These are phyloP conservation scores for Sebastolobus alascanus DNA, from an alignment of 2,797 vertebrate species.

Conservation along the genomic window DNA sequence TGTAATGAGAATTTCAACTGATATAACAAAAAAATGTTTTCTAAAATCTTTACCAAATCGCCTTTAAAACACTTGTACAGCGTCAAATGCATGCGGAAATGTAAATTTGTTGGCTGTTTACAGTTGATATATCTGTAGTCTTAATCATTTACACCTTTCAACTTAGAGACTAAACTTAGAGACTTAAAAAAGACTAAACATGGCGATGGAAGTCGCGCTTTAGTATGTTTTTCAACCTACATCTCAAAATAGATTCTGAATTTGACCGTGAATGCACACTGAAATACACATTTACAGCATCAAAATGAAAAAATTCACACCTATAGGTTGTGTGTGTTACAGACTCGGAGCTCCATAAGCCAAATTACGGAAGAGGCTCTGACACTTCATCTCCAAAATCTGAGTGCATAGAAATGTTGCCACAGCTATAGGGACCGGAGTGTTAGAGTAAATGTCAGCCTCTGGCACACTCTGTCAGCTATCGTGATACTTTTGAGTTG, in stretches of 20 bases:
- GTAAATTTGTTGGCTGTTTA: neutral
- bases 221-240: neutral
- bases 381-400: slow-evolving; percentile 50
- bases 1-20: no score
- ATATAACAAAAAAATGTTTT: no score
- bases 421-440: slow-evolving; percentile 48
- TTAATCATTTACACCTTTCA: neutral
- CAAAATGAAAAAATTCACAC: neutral
- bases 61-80: neutral
- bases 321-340: neutral
- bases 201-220: neutral
- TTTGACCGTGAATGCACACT: neutral
- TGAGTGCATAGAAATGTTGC: slow-evolving; percentile 44
- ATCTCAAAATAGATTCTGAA: neutral
- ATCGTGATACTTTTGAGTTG: slow-evolving; percentile 20
- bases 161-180: neutral
- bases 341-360: slow-evolving; percentile 18
- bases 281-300: neutral
- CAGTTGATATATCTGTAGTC: neutral
- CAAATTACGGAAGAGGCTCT: slow-evolving; percentile 26
- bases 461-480: slow-evolving; percentile 57
- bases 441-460: slow-evolving; percentile 46
- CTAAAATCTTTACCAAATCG: no score
- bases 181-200: neutral
- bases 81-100: neutral